Conservation (phyloP, 2,113 vertebrate species). For the Podarcis cretensis region DNA sequence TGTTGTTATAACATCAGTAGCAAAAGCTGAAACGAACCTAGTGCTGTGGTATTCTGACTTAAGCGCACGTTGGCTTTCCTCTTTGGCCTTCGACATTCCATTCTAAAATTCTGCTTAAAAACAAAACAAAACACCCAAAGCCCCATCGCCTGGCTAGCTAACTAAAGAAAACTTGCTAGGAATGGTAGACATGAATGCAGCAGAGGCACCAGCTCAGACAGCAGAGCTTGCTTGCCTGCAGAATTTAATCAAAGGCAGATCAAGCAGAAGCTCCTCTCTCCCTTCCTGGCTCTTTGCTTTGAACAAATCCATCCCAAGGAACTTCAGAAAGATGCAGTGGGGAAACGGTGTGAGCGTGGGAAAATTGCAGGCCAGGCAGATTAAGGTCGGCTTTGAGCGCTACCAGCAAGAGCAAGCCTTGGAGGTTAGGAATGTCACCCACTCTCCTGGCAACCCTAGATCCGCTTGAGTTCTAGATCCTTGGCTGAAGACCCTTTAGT, state of each 20-base stretch:
- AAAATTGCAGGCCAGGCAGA: conserved; percentile 30
- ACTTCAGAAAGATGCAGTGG: conserved; percentile 41
- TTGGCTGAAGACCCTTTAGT: conserved; percentile 32
- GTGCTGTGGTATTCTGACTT: background rate
- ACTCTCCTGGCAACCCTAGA: conserved; percentile 45
- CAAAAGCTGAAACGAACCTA: accelerated
- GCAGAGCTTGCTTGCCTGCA: background rate
- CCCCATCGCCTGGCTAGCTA: accelerated
- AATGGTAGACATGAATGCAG: background rate
- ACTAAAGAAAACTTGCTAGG: conserved; percentile 20
- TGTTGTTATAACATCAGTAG: background rate
- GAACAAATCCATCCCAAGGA: conserved; percentile 20
- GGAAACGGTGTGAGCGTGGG: conserved; percentile 7
- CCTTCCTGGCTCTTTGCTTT: background rate
- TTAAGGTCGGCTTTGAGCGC: conserved; percentile 48
- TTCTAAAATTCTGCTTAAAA: conserved; percentile 19
- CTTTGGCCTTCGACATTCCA: background rate
- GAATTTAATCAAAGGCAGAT: background rate
- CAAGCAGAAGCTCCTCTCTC: background rate
- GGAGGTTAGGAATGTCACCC: conserved; percentile 14
- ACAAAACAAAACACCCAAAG: background rate
- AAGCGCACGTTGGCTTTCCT: background rate
- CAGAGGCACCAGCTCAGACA: background rate
- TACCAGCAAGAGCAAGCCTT: conserved; percentile 11
- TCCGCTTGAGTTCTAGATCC: conserved; percentile 7